Evolutionary conservation across 2,797 vertebrate genomes (phyloP).

Genomic region (Poecilia velifera): DNA sequence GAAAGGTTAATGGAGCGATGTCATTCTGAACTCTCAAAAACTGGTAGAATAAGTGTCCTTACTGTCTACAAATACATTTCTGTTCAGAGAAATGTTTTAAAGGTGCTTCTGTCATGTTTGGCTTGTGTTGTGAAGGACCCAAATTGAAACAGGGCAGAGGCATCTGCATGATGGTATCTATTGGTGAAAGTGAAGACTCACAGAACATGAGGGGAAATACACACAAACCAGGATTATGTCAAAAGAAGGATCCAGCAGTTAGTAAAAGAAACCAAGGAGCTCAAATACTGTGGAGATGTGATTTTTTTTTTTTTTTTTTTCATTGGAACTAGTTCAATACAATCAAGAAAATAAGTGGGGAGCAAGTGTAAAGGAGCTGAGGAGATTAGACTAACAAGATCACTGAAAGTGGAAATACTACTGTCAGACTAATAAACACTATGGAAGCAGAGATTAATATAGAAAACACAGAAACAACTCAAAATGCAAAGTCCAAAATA

Average conservation of each 20-base stretch:
- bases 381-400: neutral
- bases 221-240: neutral
- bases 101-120: neutral
- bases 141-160: neutral
- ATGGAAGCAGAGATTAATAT: neutral
- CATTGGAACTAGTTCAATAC: neutral
- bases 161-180: neutral
- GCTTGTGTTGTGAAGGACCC: neutral
- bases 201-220: neutral
- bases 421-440: neutral
- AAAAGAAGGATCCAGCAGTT: neutral
- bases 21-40: neutral
- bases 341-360: neutral
- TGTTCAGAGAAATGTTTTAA: neutral
- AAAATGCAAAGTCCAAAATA: neutral
- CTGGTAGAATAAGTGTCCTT: neutral
- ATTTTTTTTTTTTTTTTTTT: neutral
- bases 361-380: neutral
- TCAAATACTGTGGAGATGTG: neutral
- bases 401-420: neutral
- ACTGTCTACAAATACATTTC: neutral
- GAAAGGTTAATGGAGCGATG: conserved; percentile 9
- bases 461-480: neutral
- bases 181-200: neutral
- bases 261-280: neutral